Percentiles rank a stretch among this genome's conserved stretches.
These are phyloP conservation scores for Nothocercus julius DNA, from an alignment of 2,113 vertebrate species.

Conservation along the genomic window DNA sequence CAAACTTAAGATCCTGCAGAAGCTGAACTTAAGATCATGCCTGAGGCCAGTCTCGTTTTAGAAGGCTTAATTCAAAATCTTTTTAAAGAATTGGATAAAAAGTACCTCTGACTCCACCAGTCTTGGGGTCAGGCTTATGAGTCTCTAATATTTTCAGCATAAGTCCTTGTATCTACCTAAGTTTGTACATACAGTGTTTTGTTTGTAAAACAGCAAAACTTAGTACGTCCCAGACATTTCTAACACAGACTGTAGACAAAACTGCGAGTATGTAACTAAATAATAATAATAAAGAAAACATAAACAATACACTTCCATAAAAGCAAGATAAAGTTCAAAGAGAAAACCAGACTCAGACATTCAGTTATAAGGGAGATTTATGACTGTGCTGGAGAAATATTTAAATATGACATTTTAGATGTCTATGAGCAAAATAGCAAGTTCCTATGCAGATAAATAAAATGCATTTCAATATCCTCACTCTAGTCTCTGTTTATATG, in stretches of 20 bases:
- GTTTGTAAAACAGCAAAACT: neutral
- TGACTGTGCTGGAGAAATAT: constrained; percentile 37
- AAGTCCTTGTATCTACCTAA: neutral
- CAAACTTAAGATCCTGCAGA: neutral
- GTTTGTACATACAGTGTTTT: neutral
- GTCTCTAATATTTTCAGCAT: neutral
- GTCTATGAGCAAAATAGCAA: constrained; percentile 20
- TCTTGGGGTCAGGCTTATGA: neutral
- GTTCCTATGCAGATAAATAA: constrained; percentile 52
- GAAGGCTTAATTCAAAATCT: neutral
- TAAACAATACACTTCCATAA: constrained; percentile 11
- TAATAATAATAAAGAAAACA: neutral
- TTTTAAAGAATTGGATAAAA: neutral
- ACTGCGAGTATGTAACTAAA: neutral
- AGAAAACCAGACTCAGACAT: neutral
- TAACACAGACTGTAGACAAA: neutral
- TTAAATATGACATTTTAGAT: constrained; percentile 46
- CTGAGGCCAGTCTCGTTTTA: neutral
- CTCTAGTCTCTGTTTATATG: constrained; percentile 39
- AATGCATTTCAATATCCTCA: constrained; percentile 49
- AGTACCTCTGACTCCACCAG: neutral
- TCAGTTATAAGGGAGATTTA: constrained; percentile 36
- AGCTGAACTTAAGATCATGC: neutral
- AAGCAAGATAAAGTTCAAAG: constrained; percentile 58
- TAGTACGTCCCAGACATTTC: neutral